Evolutionary conservation across 2,113 vertebrate genomes (phyloP).

Genomic region (Elephas maximus): DNA sequence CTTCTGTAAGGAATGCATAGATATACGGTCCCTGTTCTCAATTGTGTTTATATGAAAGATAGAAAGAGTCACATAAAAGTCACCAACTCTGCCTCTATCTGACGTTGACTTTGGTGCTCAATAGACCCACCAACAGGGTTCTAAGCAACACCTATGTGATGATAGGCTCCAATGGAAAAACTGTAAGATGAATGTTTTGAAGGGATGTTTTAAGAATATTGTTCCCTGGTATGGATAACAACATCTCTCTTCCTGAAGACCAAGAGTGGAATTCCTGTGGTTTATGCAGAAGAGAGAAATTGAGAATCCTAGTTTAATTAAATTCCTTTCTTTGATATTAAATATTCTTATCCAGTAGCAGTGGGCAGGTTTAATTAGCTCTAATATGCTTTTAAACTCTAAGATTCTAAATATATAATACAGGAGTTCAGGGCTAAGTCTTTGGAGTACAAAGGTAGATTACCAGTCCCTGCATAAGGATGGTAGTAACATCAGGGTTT

Average conservation of each 20-base stretch:
- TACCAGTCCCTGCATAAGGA: background rate
- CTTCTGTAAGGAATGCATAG: background rate
- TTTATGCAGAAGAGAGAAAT: background rate
- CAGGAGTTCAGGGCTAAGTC: background rate
- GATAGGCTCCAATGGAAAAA: background rate
- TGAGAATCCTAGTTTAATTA: background rate
- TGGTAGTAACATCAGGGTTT: background rate
- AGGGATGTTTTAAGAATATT: background rate
- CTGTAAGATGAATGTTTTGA: background rate
- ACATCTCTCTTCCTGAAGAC: background rate
- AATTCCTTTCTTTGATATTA: background rate
- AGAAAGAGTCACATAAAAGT: background rate
- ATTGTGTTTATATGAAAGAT: background rate
- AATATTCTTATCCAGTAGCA: background rate
- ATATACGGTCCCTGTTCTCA: background rate
- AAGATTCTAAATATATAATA: background rate
- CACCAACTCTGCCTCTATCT: background rate
- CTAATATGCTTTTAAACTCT: constrained; percentile 1
- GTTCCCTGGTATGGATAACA: background rate
- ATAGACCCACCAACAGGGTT: background rate
- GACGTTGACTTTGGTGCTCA: background rate
- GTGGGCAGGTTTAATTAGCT: background rate
- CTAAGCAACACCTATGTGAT: background rate
- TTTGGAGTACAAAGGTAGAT: constrained; percentile 22
- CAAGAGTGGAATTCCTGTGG: background rate